phyloP scores from a whole-genome alignment of 2,888 invertebrate genomes.

The Eupithecia vulgata region DNA sequence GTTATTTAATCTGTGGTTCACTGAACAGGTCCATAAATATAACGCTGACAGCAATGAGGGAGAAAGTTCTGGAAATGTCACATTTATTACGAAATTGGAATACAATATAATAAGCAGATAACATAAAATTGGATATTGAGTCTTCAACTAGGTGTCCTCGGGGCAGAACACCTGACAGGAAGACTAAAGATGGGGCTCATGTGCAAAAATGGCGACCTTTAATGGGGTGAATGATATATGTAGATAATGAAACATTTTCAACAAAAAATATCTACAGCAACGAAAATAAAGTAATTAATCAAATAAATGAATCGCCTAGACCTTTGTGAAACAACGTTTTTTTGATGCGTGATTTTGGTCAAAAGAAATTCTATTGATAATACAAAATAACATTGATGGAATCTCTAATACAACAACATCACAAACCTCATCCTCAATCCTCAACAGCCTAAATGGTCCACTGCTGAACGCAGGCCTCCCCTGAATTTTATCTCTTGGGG shows the following conservation, averaged over 20 bases:
- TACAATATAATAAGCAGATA: background rate
- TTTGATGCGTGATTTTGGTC: too few relatives aligned
- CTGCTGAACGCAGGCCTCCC: too few relatives aligned
- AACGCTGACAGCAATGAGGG: constrained; percentile 18
- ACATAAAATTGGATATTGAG: background rate
- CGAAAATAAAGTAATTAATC: background rate
- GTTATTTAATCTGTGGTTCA: constrained; percentile 15
- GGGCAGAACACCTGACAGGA: background rate
- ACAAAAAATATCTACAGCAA: background rate
- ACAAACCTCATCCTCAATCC: too few relatives aligned
- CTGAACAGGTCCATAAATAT: constrained; percentile 26
- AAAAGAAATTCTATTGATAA: too few relatives aligned
- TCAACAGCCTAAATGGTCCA: too few relatives aligned
- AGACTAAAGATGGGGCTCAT: background rate
- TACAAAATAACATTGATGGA: too few relatives aligned
- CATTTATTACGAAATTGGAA: constrained; percentile 13
- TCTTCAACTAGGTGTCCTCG: background rate
- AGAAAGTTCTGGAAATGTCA: constrained; percentile 27
- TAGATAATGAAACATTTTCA: background rate
- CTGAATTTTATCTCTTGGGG: too few relatives aligned
- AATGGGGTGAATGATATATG: background rate
- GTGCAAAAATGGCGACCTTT: background rate
- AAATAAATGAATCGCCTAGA: background rate
- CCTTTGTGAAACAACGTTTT: too few relatives aligned
- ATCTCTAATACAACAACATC: too few relatives aligned